These are phyloP conservation scores for Sus cebifrons DNA, from an alignment of 2,797 vertebrate species.

Conservation along the genomic window DNA sequence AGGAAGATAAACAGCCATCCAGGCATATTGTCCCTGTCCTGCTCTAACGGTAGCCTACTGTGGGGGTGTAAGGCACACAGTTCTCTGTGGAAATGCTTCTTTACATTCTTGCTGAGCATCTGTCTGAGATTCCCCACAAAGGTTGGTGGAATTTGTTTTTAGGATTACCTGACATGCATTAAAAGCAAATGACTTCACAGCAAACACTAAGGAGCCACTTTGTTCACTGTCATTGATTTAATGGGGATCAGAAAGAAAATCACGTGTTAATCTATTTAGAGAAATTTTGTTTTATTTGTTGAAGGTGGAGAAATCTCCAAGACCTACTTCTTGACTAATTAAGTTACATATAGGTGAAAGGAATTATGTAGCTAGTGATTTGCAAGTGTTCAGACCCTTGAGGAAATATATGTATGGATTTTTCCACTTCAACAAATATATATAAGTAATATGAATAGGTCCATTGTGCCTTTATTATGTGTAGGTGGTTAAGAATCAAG, in stretches of 20 bases:
- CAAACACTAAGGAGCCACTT: conserved; percentile 75
- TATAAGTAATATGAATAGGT: background rate
- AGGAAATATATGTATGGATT: conserved; percentile 47
- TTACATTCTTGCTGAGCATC: conserved; percentile 17
- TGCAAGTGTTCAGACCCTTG: conserved; percentile 63
- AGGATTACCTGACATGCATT: conserved; percentile 75
- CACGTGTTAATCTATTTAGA: conserved; percentile 56
- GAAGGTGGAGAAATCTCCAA: background rate
- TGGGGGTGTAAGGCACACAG: background rate
- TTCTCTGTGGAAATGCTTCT: conserved; percentile 64
- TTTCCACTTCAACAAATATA: conserved; percentile 37
- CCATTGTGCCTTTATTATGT: background rate
- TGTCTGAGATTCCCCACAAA: conserved; percentile 51
- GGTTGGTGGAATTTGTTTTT: conserved; percentile 79
- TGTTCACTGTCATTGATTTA: conserved; percentile 78
- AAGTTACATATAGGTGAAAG: conserved; percentile 69
- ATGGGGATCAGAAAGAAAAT: conserved; percentile 75
- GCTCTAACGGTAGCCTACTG: background rate
- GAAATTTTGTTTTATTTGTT: conserved; percentile 77
- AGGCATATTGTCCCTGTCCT: background rate
- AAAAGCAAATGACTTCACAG: conserved; percentile 75
- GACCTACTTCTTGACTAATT: conserved; percentile 60
- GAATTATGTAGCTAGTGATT: conserved; percentile 11
- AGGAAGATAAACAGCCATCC: background rate
- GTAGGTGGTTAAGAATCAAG: conserved; percentile 25